Percentiles rank a stretch among this genome's conserved stretches.
Evolutionary conservation across 2,113 vertebrate genomes (phyloP).

Genomic region (Pleuronectes platessa): DNA sequence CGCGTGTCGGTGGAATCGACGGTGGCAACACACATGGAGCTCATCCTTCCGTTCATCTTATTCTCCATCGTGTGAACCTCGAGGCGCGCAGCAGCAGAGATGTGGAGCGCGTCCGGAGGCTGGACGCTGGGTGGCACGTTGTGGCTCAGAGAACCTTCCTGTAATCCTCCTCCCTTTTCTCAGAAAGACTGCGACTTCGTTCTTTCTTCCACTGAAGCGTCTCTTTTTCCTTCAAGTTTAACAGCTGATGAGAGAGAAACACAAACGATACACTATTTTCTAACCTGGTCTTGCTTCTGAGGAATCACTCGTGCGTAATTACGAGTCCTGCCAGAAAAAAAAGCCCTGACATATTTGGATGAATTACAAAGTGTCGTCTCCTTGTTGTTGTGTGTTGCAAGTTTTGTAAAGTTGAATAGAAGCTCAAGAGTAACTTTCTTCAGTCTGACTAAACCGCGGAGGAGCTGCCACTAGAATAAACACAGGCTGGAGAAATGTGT

Average conservation of each 20-base stretch:
- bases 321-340: background rate
- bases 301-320: background rate
- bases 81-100: constrained; percentile 1
- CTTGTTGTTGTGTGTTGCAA: background rate
- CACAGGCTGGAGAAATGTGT: background rate
- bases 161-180: constrained; percentile 62
- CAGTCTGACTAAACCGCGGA: background rate
- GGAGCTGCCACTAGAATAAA: background rate
- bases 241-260: background rate
- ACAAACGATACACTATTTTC: background rate
- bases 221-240: background rate
- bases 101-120: constrained; percentile 19
- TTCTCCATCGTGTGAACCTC: constrained; percentile 43
- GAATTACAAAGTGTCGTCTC: background rate
- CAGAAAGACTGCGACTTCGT: constrained; percentile 37
- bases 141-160: constrained; percentile 36
- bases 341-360: background rate
- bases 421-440: background rate
- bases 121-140: constrained; percentile 14
- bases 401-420: background rate
- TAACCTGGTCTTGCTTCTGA: background rate
- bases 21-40: constrained; percentile 28
- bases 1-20: constrained; percentile 50
- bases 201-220: constrained; percentile 16
- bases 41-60: constrained; percentile 54